phyloP scores from a whole-genome alignment of 1,140 invertebrate genomes.

The Campoletis sonorensis region DNA sequence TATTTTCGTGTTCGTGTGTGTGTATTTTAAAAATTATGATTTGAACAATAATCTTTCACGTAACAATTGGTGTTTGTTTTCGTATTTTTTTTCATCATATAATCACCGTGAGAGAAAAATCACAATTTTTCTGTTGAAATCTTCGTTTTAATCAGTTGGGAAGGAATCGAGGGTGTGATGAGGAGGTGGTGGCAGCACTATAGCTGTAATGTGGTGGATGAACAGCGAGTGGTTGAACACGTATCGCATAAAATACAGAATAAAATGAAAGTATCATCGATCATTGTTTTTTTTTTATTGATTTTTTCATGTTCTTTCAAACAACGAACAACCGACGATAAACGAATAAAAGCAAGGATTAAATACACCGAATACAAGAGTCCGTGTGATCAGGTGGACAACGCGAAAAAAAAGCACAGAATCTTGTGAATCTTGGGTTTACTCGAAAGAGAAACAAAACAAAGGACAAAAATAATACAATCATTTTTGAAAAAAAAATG shows the following conservation, averaged over 20 bases:
- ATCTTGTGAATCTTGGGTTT: too few relatives aligned
- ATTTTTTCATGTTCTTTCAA: too few relatives aligned
- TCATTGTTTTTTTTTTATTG: too few relatives aligned
- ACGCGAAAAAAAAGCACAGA: not conserved
- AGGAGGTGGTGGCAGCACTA: not conserved
- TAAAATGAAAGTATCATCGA: too few relatives aligned
- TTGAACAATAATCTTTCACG: slow-evolving; percentile 3
- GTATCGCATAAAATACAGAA: too few relatives aligned
- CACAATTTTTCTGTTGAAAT: not conserved
- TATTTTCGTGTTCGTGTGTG: slow-evolving; percentile 11
- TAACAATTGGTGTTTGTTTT: slow-evolving; percentile 3
- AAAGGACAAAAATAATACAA: slow-evolving; percentile 15
- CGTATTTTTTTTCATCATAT: not conserved
- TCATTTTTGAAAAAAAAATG: slow-evolving; percentile 46
- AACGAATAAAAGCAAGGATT: too few relatives aligned
- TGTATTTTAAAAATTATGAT: not conserved
- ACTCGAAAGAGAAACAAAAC: too few relatives aligned
- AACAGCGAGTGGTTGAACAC: not conserved
- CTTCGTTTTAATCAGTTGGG: not conserved
- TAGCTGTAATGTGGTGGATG: not conserved
- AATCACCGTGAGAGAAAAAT: slow-evolving; percentile 11
- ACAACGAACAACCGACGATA: too few relatives aligned
- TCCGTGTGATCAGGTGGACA: too few relatives aligned
- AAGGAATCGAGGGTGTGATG: not conserved
- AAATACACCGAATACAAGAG: too few relatives aligned